A percentile compares a stretch with the other conserved stretches of the same genome.
Conservation (phyloP, 2,888 invertebrate species). For the Pseudococcus jackbeardsleyi region DNA sequence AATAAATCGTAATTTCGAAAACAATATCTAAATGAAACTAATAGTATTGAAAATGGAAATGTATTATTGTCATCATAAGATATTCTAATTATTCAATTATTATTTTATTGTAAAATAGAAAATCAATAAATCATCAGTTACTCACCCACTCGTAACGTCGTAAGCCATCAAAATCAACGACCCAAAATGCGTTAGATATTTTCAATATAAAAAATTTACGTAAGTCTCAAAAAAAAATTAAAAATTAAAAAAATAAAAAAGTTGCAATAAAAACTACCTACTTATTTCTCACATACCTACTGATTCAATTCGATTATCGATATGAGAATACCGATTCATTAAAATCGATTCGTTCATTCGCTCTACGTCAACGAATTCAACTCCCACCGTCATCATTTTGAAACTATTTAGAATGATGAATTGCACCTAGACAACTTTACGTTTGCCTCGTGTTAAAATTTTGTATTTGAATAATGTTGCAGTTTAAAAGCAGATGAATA, state of each 20-base stretch:
- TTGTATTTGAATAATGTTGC: slow-evolving; percentile 28
- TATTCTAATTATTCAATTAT: too few relatives aligned
- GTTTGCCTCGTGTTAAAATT: slow-evolving; percentile 51
- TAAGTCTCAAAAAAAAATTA: slow-evolving; percentile 3
- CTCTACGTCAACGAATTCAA: slow-evolving; percentile 1
- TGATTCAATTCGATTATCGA: not conserved
- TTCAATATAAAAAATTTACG: too few relatives aligned
- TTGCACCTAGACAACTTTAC: not conserved
- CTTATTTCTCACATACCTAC: not conserved
- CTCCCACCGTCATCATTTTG: slow-evolving; percentile 16
- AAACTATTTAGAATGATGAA: slow-evolving; percentile 5
- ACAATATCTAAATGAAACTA: too few relatives aligned
- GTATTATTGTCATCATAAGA: too few relatives aligned
- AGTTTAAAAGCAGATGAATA: not conserved
- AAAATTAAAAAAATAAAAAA: not conserved
- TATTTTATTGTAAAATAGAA: too few relatives aligned
- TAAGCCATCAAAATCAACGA: too few relatives aligned
- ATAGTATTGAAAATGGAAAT: too few relatives aligned
- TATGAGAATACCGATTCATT: not conserved
- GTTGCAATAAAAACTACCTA: slow-evolving; percentile 1
- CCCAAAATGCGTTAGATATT: too few relatives aligned
- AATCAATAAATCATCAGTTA: too few relatives aligned
- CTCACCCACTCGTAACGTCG: too few relatives aligned
- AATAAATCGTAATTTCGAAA: too few relatives aligned
- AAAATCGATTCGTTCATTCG: not conserved